Evolutionary conservation across 2,888 invertebrate species (phyloP).

Genomic region (Thereva nobilitata): DNA sequence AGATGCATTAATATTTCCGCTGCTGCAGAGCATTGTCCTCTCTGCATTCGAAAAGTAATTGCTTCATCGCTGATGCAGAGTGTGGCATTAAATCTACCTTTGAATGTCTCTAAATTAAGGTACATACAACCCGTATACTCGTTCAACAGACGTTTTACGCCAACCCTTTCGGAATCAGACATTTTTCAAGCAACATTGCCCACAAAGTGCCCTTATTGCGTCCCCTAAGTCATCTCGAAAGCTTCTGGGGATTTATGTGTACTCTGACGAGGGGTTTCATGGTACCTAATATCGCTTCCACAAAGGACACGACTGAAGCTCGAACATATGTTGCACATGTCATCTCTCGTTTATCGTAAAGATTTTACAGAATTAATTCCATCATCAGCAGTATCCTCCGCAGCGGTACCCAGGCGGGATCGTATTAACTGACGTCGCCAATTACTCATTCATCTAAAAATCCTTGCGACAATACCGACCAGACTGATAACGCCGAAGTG

Average conservation of each 20-base stretch:
- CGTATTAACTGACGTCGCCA: not conserved
- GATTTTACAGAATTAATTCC: conserved; percentile 22
- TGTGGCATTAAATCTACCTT: no score
- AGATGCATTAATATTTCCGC: no score
- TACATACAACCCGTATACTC: no score
- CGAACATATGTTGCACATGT: conserved; percentile 22
- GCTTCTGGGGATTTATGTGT: not conserved
- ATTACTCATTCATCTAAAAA: conserved; percentile 23
- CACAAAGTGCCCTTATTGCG: not conserved
- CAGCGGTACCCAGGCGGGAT: not conserved
- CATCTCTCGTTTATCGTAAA: conserved; percentile 11
- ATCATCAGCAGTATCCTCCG: not conserved
- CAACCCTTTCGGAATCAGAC: not conserved
- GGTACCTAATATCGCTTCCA: conserved; percentile 7
- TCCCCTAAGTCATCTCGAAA: not conserved
- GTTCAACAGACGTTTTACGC: no score
- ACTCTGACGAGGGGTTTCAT: conserved; percentile 16
- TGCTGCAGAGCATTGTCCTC: no score
- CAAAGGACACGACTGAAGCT: conserved; percentile 5
- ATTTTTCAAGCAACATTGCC: not conserved
- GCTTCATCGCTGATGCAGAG: no score
- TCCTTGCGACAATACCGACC: conserved; percentile 6
- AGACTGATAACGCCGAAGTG: conserved; percentile 3
- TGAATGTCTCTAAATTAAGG: no score
- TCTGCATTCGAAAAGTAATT: no score